phyloP scores from a whole-genome alignment of 2,797 vertebrate genomes.

The Limnodromus scolopaceus region DNA sequence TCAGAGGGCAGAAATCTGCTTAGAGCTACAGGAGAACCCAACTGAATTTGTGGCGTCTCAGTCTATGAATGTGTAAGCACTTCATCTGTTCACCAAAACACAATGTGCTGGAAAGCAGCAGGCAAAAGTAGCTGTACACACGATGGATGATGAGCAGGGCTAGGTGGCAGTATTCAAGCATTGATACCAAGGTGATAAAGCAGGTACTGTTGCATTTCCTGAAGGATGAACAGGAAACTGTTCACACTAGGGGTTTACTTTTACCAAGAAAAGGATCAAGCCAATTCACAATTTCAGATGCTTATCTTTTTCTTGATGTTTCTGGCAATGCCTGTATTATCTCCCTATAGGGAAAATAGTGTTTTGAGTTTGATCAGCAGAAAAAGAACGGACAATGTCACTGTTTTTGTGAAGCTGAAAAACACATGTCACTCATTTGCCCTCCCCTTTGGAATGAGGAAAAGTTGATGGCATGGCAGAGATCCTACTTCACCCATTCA shows the following conservation, averaged over 20 bases:
- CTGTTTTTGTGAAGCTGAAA: neutral
- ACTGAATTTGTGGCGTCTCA: constrained; percentile 83
- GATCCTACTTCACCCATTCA: neutral
- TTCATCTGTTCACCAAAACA: constrained; percentile 78
- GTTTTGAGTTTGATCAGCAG: neutral
- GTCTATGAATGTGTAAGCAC: constrained; percentile 87
- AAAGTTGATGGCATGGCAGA: neutral
- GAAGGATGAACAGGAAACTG: neutral
- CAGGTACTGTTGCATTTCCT: neutral
- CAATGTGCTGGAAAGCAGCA: constrained; percentile 35
- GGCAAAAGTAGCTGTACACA: neutral
- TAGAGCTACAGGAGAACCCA: constrained; percentile 80
- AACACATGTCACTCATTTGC: neutral
- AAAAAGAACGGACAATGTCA: neutral
- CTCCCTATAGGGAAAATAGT: neutral
- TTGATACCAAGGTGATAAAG: neutral
- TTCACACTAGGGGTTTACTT: neutral
- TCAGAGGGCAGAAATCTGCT: constrained; percentile 85
- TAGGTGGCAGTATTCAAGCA: constrained; percentile 21
- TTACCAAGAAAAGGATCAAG: neutral
- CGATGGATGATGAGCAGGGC: neutral
- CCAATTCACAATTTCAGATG: neutral
- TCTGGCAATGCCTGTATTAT: neutral
- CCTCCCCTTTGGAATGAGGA: neutral
- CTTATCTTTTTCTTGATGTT: neutral